phyloP scores from a whole-genome alignment of 2,113 vertebrate genomes.

The Microcebus jonahi region DNA sequence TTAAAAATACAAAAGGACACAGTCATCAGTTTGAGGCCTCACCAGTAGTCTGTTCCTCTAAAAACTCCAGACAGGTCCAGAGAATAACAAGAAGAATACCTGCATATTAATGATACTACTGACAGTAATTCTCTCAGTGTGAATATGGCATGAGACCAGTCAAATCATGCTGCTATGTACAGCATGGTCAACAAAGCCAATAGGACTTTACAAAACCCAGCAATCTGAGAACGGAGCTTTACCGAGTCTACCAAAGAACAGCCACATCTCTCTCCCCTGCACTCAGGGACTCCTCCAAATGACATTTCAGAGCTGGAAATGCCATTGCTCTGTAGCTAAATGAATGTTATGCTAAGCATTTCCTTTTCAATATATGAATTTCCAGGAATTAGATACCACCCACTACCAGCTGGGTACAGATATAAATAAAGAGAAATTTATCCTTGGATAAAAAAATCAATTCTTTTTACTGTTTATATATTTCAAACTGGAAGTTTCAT shows the following conservation, averaged over 20 bases:
- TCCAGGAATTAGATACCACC: slow-evolving; percentile 70
- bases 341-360: slow-evolving; percentile 58
- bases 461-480: slow-evolving; percentile 50
- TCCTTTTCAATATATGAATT: slow-evolving; percentile 65
- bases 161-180: background rate
- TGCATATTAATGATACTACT: background rate
- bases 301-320: slow-evolving; percentile 55
- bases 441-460: slow-evolving; percentile 28
- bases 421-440: slow-evolving; percentile 68
- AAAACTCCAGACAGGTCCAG: background rate
- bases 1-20: slow-evolving; percentile 39
- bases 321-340: background rate
- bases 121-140: background rate
- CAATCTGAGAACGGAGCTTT: background rate
- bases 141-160: background rate
- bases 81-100: background rate
- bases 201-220: background rate
- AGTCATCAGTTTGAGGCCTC: background rate
- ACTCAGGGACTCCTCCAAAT: slow-evolving; percentile 41
- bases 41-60: background rate
- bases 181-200: background rate
- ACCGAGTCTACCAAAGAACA: background rate
- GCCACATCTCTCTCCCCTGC: background rate
- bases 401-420: slow-evolving; percentile 59
- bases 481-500: slow-evolving; percentile 50